These are phyloP conservation scores for Junonia oenone DNA, from an alignment of 2,888 invertebrate species.

Conservation along the genomic window DNA sequence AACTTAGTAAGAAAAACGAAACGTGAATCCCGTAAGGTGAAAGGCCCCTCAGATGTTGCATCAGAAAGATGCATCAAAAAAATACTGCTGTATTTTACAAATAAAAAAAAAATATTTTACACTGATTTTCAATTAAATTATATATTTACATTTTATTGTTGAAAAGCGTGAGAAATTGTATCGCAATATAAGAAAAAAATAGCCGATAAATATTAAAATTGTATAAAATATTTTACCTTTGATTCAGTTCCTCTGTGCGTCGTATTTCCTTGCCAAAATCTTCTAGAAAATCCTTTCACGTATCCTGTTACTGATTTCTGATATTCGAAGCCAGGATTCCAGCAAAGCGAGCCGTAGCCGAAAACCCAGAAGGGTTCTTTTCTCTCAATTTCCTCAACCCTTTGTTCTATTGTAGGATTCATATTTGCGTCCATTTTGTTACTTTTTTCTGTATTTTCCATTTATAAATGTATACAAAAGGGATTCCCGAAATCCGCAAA, in stretches of 20 bases:
- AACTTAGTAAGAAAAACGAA: background rate
- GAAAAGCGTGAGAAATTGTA: background rate
- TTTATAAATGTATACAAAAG: constrained; percentile 18
- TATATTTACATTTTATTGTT: background rate
- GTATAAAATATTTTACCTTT: constrained; percentile 85
- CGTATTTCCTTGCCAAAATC: constrained; percentile 96
- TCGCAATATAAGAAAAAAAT: background rate
- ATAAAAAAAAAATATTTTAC: background rate
- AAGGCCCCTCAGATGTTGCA: constrained; percentile 33
- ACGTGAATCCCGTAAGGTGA: constrained; percentile 26
- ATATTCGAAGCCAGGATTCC: constrained; percentile 95
- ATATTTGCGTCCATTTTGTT: background rate
- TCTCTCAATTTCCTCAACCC: constrained; percentile 41
- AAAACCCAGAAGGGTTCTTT: constrained; percentile 90
- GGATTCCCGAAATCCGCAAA: constrained; percentile 7
- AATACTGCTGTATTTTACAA: background rate
- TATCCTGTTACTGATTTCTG: constrained; percentile 89
- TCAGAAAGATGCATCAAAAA: constrained; percentile 20
- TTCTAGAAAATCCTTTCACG: constrained; percentile 87
- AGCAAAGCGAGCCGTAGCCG: constrained; percentile 96
- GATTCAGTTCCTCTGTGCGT: constrained; percentile 87
- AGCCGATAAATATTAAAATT: background rate
- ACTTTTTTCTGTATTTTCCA: constrained; percentile 27
- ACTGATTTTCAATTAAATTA: background rate
- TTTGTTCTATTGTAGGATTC: constrained; percentile 24